Base-by-base conservation (phyloP, 64 coral and sea anemone species). In the Montipora efflorescens region DNA sequence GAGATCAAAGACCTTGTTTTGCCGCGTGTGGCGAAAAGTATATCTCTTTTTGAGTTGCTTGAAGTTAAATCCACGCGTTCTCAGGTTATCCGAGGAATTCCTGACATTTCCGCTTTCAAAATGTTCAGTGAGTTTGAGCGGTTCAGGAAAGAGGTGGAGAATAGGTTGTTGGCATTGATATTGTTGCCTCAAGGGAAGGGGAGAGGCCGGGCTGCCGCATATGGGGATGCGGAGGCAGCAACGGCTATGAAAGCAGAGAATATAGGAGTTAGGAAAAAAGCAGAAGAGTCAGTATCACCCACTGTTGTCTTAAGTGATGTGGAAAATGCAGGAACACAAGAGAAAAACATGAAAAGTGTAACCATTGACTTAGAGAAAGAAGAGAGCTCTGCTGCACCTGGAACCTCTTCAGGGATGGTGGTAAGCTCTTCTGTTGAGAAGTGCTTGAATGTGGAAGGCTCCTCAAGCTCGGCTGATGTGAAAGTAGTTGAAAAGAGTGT, bases 81-180 rank as follows among this genome's bases (percentile, higher is more conserved):
- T 50, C 16, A 49, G 4, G 5, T 46, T 5, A 13, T 18, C 46
- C 47, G 46, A 21, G 64, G 82, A 44, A 18, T 47, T 6, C 14
- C 47, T 4, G 13, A 8, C 18, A 19, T 86, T 12, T 86, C 82
- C 22, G 82, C 82, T 4, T 86, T 86, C 19, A 86, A 86, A 86
- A 86, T 86, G 82, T 86, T 71, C 49, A 50, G 62, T 21, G 82
- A 86, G 82, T 86, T 86, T 86, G 82, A 86, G 50, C 82, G 82
- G 16, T 86, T 86, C 10, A 86, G 44, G 45, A 86, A 71, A 43
- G 82, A 86, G n/a, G 82, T 86, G 7, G 82, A 86, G 19, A 48
- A 48, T 5, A 86, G 43, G 11, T 72, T 86, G 11, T 44, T 86
- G 62, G 66, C 45, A 7, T 67, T 86, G 66, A 71, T 86, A 22